Base-by-base conservation (phyloP, 2,113 vertebrate species). In the Amphiprion ocellaris region DNA sequence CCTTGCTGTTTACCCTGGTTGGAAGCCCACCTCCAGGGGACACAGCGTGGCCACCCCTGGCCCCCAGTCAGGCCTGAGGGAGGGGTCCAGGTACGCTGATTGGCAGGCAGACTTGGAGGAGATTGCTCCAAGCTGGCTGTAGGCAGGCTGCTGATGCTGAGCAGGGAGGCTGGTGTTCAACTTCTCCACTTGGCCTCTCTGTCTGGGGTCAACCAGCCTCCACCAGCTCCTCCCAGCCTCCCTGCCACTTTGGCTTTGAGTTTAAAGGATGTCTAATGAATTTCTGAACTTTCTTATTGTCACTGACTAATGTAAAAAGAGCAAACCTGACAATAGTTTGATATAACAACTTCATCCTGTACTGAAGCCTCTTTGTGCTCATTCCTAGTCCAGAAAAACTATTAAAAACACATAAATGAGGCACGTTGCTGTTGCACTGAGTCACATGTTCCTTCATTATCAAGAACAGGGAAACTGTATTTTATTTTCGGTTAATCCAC, bases 41-140 rank as follows among this genome's bases (percentile, higher is more conserved):
- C 47, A 17, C 0, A 8, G 21, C 2, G 7, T 50, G 55, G 49
- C 75, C 68, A 74, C 65, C 70, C 59, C 69, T 63, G 61, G 62
- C 62, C 81, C 46, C 52, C 4, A 64, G 76, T 74, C 60, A 74
- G 68, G 70, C 84, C 83, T 21, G 7, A 23, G 69, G 70, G 74
- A 85, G 59, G 41, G 50, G 66, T 67, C 54, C 66, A 11, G 65
- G 49, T 50, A 52, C 16, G 17, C 41, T 92, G 89, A 90, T 84
- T 88, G 90, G 58, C 86, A 90, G 82, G 65, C 79, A 12, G 71
- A 78, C 66, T 74, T 74, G 77, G 66, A 81, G 71, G 82, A 88
- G 87, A 93, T 93, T 90, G 86, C 74, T 92, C 71, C 90, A 91
- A 88, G 90, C 90, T 92, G 90, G 77, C 80, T 87, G 86, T 28